Evolutionary conservation across 2,888 invertebrate genomes (phyloP).

Genomic region (Patella ulyssiponensis): DNA sequence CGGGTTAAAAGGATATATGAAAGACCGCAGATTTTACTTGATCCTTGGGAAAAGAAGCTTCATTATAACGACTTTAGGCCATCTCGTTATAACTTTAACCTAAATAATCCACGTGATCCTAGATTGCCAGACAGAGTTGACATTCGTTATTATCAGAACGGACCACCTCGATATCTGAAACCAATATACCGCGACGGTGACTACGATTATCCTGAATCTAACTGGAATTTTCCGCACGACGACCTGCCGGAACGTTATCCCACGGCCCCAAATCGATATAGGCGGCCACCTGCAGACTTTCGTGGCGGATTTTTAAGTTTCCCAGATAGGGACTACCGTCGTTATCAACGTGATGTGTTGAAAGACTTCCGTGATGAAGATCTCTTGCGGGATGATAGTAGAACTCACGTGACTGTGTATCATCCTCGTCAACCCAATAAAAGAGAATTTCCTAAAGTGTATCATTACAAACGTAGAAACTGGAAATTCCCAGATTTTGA

Average conservation of each 20-base stretch:
- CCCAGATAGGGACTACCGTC: background rate
- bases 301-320: background rate
- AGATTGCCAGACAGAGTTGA: background rate
- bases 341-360: background rate
- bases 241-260: background rate
- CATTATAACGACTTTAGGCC: background rate
- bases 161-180: background rate
- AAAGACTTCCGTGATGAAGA: background rate
- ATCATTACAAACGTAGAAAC: background rate
- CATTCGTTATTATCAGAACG: background rate
- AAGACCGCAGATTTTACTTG: background rate
- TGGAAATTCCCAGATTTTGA: background rate
- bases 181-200: background rate
- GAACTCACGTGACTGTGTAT: constrained; percentile 4
- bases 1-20: background rate
- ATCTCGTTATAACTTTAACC: background rate
- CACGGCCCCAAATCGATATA: background rate
- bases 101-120: constrained; percentile 1
- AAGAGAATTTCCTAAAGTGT: background rate
- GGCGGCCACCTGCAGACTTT: background rate
- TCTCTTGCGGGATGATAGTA: constrained; percentile 1
- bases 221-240: background rate
- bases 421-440: background rate
- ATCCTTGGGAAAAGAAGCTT: constrained; percentile 5
- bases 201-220: background rate